These are phyloP conservation scores for Microctenopoma steveboyesi DNA, from an alignment of 2,797 vertebrate genomes.

Conservation along the genomic window DNA sequence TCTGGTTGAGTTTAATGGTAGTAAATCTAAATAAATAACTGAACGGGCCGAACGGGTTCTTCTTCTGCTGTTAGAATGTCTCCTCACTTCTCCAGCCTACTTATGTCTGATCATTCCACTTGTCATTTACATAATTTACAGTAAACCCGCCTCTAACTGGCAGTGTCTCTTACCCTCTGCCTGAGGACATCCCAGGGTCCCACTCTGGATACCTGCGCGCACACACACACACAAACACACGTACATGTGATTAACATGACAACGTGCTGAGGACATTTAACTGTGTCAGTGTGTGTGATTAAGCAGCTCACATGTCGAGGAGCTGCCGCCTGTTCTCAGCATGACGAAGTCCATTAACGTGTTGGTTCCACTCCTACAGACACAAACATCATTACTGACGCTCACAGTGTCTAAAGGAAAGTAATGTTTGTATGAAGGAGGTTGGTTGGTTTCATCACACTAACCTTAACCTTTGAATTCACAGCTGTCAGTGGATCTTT, in stretches of 20 bases:
- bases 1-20: too few relatives aligned
- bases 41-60: too few relatives aligned
- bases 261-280: not conserved
- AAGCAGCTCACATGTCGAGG: conserved; percentile 79
- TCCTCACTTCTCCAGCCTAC: too few relatives aligned
- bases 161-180: conserved; percentile 66
- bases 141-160: too few relatives aligned
- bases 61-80: too few relatives aligned
- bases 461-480: too few relatives aligned
- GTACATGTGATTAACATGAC: not conserved
- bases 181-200: conserved; percentile 77
- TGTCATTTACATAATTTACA: too few relatives aligned
- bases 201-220: conserved; percentile 83
- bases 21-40: too few relatives aligned
- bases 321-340: conserved; percentile 79
- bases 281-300: not conserved
- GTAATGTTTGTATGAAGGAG: too few relatives aligned
- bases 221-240: conserved; percentile 15
- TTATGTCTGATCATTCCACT: too few relatives aligned
- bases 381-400: conserved; percentile 20
- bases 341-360: conserved; percentile 80
- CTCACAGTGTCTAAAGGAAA: not conserved
- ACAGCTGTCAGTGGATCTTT: too few relatives aligned
- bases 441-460: too few relatives aligned
- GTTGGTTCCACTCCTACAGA: conserved; percentile 84